A percentile compares a stretch with the other conserved stretches of the same genome.
These are phyloP conservation scores for Calyptommatus sinebrachiatus DNA, from an alignment of 2,113 vertebrate genomes.

Conservation along the genomic window DNA sequence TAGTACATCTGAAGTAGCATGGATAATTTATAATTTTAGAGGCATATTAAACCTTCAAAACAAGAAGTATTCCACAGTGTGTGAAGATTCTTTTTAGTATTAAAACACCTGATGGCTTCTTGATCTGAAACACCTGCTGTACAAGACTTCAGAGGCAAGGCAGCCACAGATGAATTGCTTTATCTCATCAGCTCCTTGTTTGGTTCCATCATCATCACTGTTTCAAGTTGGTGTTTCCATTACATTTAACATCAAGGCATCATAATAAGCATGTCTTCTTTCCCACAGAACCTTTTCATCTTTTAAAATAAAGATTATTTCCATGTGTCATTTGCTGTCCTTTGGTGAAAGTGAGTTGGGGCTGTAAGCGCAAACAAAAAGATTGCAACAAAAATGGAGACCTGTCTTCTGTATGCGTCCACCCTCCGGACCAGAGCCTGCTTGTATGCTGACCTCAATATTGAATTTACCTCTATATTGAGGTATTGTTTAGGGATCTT, in stretches of 20 bases:
- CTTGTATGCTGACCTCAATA: no score
- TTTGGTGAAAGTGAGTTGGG: not conserved
- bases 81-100: slow-evolving; percentile 5
- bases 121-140: slow-evolving; percentile 24
- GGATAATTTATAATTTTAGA: slow-evolving; percentile 10
- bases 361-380: not conserved
- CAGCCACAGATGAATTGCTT: slow-evolving; percentile 15
- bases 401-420: no score
- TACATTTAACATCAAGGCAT: not conserved
- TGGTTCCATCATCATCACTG: slow-evolving; percentile 11
- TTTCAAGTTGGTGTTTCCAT: slow-evolving; percentile 8
- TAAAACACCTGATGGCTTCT: slow-evolving; percentile 28
- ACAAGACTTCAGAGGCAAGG: not conserved
- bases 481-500: no score
- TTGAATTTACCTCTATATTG: no score
- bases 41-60: not conserved
- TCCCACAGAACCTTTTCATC: slow-evolving; percentile 9
- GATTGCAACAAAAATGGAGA: no score
- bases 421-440: no score
- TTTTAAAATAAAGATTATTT: slow-evolving; percentile 20
- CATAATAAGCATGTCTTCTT: slow-evolving; percentile 20
- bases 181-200: slow-evolving; percentile 11
- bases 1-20: not conserved
- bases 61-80: slow-evolving; percentile 7
- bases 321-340: slow-evolving; percentile 23